These are phyloP conservation scores for Conger conger DNA, from an alignment of 2,113 vertebrate species.

Conservation along the genomic window DNA sequence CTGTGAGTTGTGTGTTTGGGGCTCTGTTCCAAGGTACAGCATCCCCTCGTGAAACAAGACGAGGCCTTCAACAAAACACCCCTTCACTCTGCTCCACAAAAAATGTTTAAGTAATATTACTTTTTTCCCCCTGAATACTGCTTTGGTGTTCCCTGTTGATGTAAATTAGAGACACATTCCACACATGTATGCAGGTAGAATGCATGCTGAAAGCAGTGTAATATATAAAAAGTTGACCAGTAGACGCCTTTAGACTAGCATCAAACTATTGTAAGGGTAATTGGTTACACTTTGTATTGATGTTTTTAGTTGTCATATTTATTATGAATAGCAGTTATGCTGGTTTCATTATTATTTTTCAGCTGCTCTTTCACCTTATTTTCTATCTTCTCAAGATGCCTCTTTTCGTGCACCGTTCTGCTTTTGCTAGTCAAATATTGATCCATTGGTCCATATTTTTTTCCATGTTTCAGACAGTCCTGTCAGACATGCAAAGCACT, in stretches of 20 bases:
- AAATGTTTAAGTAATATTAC: background rate
- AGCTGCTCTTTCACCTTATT: background rate
- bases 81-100: background rate
- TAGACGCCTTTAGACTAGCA: background rate
- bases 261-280: too few relatives aligned
- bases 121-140: background rate
- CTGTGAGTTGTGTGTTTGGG: conserved; percentile 35
- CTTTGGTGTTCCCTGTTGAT: background rate
- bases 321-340: background rate
- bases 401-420: background rate
- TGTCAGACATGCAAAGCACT: background rate
- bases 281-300: too few relatives aligned
- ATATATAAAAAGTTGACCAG: background rate
- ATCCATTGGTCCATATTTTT: background rate
- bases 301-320: background rate
- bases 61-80: conserved; percentile 7
- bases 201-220: background rate
- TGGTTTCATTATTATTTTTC: background rate
- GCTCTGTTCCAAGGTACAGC: conserved; percentile 29
- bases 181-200: background rate
- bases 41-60: background rate
- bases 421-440: background rate
- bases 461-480: background rate
- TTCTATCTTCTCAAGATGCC: background rate
- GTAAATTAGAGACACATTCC: background rate